phyloP scores from a whole-genome alignment of 2,888 invertebrate genomes.

The Cryptocephalus moraei region DNA sequence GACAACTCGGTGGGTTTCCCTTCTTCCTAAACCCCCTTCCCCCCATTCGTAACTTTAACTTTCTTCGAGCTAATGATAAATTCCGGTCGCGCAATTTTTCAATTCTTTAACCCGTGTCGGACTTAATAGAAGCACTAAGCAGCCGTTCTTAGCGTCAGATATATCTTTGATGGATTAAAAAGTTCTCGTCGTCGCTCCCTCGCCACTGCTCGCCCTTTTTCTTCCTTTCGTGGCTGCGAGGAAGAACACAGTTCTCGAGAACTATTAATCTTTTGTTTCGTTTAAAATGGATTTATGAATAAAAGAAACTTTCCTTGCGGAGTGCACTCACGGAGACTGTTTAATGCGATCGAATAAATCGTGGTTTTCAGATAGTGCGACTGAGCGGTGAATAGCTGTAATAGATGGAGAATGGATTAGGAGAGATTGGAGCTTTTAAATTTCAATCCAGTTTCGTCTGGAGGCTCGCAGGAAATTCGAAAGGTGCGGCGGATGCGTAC shows the following conservation, averaged over 20 bases:
- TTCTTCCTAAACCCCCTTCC: no score
- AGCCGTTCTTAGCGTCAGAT: constrained; percentile 9
- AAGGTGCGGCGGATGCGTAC: no score
- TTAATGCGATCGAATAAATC: constrained; percentile 7
- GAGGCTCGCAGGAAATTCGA: constrained; percentile 15
- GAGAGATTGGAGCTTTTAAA: not conserved
- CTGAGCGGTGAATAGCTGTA: not conserved
- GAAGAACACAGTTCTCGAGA: not conserved
- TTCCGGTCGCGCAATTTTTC: constrained; percentile 9
- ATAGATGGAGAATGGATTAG: not conserved
- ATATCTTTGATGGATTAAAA: constrained; percentile 11
- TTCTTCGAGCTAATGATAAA: constrained; percentile 1
- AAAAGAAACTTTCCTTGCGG: constrained; percentile 6
- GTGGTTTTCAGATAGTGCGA: not conserved
- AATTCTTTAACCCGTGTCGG: constrained; percentile 7
- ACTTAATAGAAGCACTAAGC: constrained; percentile 10
- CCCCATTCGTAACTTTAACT: no score
- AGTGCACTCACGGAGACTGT: constrained; percentile 2
- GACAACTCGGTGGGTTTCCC: no score
- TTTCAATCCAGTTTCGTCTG: not conserved
- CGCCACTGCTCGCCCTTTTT: no score
- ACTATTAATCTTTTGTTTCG: constrained; percentile 9
- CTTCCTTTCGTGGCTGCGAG: not conserved
- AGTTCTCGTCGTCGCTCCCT: no score
- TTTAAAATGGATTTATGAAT: constrained; percentile 7